Percentiles rank a stretch among this genome's conserved stretches.
Evolutionary conservation across 2,113 vertebrate genomes (phyloP).

Genomic region (Grus americana): DNA sequence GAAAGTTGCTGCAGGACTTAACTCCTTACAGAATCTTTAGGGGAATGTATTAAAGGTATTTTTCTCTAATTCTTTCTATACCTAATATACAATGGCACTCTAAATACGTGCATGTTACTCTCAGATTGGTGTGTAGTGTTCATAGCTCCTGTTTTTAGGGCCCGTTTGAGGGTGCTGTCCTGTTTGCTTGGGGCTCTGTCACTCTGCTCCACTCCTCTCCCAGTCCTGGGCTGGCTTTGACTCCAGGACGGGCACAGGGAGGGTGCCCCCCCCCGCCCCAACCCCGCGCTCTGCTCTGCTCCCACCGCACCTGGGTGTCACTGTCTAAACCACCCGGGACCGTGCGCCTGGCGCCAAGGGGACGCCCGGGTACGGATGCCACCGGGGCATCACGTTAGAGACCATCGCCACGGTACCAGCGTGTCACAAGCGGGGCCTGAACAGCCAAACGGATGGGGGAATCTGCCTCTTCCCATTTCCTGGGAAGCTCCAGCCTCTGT

Average conservation of each 20-base stretch:
- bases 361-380: background rate
- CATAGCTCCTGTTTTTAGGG: background rate
- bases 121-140: background rate
- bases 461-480: background rate
- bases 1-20: background rate
- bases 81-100: too few relatives aligned
- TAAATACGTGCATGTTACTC: background rate
- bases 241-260: background rate
- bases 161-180: background rate
- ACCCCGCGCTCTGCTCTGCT: rapidly evolving
- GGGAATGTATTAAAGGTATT: background rate
- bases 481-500: background rate
- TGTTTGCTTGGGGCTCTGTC: background rate
- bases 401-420: rapidly evolving
- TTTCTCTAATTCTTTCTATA: background rate
- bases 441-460: rapidly evolving
- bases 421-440: background rate
- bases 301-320: background rate
- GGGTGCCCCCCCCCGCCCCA: rapidly evolving
- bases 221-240: background rate
- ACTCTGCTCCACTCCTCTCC: background rate
- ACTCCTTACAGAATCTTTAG: background rate
- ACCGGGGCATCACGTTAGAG: rapidly evolving
- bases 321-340: rapidly evolving
- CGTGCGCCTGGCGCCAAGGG: rapidly evolving